Evolutionary conservation across 2,797 vertebrate genomes (phyloP), one percentile per base, ranked within the genome.

Genomic region (Muscicapa comitata): DNA sequence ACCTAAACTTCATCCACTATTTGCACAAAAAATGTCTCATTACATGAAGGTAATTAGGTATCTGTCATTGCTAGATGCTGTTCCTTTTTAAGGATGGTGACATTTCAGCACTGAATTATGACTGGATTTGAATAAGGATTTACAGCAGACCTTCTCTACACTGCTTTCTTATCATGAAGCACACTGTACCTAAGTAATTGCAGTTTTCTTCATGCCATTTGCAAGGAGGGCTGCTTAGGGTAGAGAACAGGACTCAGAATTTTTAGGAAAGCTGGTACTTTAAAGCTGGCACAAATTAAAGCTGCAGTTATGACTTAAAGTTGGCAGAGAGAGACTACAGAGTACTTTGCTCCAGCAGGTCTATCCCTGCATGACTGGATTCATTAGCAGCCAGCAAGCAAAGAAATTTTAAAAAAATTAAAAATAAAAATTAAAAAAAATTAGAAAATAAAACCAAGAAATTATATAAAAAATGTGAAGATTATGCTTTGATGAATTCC

Each of bases 81-180:
- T 72, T 97, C 42, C 24, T 24, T 86, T 91, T 87, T 83, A 71
- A 85, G 79, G 71, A 82, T 61, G 61, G 43, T 91, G 86, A 58
- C 94, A 91, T 92, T 95, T 96, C 72, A 86, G 47, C 51, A 35
- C 9, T 91, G 83, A 77, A 86, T 94, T 94, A 67, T 54, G 68
- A n/a, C 86, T 92, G 74, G 48, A 43, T 86, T 93, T 91, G 72
- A 80, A 75, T 38, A 75, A 71, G 63, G 25, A 72, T 38, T 80
- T 89, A 68, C 31, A 74, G 31, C 66, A 70, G 62, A 70, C 51
- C 33, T 90, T 83, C 68, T 86, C 31, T 87, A 45, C 38, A 3
- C 13, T 62, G n/a, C 23, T 45, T 57, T 50, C 57, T 94, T 95
- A 77, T 85, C 90, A 74, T 77, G 65, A 90, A 87, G 14, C 42